Evolutionary conservation across 1,140 invertebrate genomes (phyloP).

Genomic region (Nilaparvata lugens): DNA sequence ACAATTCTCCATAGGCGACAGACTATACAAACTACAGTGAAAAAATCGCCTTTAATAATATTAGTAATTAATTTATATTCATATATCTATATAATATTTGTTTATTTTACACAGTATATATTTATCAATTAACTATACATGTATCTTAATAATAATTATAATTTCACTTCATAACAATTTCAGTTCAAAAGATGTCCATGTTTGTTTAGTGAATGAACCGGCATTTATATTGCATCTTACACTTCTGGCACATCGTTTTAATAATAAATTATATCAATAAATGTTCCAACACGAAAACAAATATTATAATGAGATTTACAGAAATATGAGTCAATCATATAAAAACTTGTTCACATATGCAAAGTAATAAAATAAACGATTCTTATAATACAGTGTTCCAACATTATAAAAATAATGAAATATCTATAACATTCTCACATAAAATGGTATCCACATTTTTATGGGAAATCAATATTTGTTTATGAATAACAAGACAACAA

Average conservation of each 20-base stretch:
- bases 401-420: too few relatives aligned
- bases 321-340: too few relatives aligned
- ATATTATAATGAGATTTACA: not conserved
- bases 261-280: not conserved
- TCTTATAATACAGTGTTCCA: too few relatives aligned
- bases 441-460: too few relatives aligned
- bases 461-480: too few relatives aligned
- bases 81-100: conserved; percentile 3
- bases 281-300: not conserved
- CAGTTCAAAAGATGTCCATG: not conserved
- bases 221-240: not conserved
- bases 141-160: not conserved
- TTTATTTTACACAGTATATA: not conserved
- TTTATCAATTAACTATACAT: not conserved
- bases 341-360: too few relatives aligned
- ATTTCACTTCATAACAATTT: not conserved
- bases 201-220: not conserved
- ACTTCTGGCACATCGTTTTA: not conserved
- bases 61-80: conserved; percentile 7
- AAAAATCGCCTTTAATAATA: conserved; percentile 12
- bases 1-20: conserved; percentile 8
- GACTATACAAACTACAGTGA: conserved; percentile 18
- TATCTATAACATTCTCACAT: too few relatives aligned
- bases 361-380: too few relatives aligned
- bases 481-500: too few relatives aligned